Evolutionary conservation across 2,113 vertebrate species (phyloP).

Genomic region (Neodon shergylaensis): DNA sequence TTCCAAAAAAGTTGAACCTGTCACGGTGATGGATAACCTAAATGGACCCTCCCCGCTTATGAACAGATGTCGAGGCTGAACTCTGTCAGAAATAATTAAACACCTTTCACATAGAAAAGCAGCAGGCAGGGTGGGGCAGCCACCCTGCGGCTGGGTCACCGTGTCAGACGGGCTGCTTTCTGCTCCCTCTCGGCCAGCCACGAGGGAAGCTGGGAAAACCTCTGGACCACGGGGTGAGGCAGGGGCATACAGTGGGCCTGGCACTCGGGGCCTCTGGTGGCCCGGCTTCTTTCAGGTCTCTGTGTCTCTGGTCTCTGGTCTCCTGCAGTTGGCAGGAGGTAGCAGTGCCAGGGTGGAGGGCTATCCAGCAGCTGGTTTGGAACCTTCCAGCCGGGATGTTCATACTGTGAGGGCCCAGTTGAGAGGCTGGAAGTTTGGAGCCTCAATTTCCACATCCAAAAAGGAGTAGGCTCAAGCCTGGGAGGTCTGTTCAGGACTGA

Average conservation of each 20-base stretch:
- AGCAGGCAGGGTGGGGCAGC: constrained; percentile 57
- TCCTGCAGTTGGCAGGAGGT: neutral
- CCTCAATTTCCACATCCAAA: neutral
- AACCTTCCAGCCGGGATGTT: neutral
- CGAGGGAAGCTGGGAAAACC: neutral
- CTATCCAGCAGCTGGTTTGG: neutral
- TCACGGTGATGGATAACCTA: constrained; percentile 80
- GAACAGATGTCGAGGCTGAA: constrained; percentile 92
- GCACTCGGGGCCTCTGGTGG: neutral
- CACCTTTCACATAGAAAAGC: constrained; percentile 77
- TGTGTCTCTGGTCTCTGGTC: too few relatives aligned
- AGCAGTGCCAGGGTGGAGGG: neutral
- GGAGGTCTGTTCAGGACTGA: neutral
- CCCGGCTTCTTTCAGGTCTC: neutral
- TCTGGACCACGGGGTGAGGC: neutral
- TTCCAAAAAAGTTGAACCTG: constrained; percentile 76
- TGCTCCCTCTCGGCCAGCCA: neutral
- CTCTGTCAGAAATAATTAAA: constrained; percentile 93
- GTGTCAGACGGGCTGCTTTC: neutral
- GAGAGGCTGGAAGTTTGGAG: neutral
- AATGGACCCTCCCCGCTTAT: constrained; percentile 78
- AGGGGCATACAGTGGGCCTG: neutral
- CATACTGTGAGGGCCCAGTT: rapidly evolving
- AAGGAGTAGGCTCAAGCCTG: neutral
- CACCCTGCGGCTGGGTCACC: neutral